Base-by-base conservation (phyloP, 2,113 vertebrate genomes). In the Tachycineta bicolor region DNA sequence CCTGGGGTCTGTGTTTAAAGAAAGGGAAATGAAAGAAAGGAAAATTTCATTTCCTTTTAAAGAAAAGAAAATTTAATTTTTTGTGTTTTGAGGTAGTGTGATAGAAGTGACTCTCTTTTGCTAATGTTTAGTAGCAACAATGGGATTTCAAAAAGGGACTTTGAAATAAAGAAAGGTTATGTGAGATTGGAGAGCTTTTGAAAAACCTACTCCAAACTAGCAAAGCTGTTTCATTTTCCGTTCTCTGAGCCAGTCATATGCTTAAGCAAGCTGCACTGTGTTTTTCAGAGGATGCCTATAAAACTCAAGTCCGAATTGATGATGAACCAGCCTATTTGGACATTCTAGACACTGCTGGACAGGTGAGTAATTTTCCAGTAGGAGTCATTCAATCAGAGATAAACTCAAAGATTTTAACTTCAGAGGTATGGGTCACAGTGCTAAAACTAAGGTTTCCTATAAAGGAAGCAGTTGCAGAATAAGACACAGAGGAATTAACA, bases 241-340 rank as follows among this genome's bases (percentile, higher is more conserved):
- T 52, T 90, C 19, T 37, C 28, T 33, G 29, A 84, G 39, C 5
- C n/a, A 29, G 8, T 56, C 8, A 8, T 53, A n/a, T 74, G 7
- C 41, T 92, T 88, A 94, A 59, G 12, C 4, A 2, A 49, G 55
- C 68, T 90, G 34, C 26, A 41, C 34, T 94, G 3, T 94, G 44
- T 96, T 95, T 98, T 97, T 89, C 97, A 98, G 98, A 98, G 95
- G 98, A 98, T 95, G 98, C 98, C 53, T 98, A 98, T 91, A 98
- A 98, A 95, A 98, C 98, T 56, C 97, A 98, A 92, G 97, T 98
- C 25, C 96, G 96, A 87, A 98, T 98, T 34, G 97, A 98, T 93
- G 97, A 98, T 5, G 95, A 98, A 29, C 97, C 97, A 47, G 98
- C 97, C 28, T 98, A 98, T 74, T 81, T 98, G 96, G 98, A 98